Evolutionary conservation across 2,888 invertebrate species (phyloP), one percentile per base, ranked within the genome.

Genomic region (Globia sparganii): DNA sequence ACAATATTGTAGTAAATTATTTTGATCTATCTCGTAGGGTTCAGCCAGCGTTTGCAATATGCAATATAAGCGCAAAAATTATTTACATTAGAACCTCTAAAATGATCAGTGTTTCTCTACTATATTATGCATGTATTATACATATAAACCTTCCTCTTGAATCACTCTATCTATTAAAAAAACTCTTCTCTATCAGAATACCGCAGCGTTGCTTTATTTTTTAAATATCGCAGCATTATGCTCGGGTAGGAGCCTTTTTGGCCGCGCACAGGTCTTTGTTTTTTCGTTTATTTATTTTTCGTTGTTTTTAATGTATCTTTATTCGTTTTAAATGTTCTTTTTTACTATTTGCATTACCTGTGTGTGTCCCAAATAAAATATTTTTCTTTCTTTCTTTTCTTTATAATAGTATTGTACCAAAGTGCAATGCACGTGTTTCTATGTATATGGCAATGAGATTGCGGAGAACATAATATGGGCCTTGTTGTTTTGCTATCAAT

Each of bases 401-500:
- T 31, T 49, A 49, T 8, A 25, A 31, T 31, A 31, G 15, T 9
- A 67, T 31, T 67, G 25, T 67, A 31, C 34, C 25, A 67, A 31
- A 25, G 25, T 49, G 15, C 31, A 25, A 1, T 25, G 9, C 9
- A 25, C 13, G 28, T 46, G 3, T 28, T 56, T 15, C n/a, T 3
- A 46, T 46, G 25, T 11, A 6, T 34, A 49, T n/a, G 49, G 4
- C 6, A 68, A n/a, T 53, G 18, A 53, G 46, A 43, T 43, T 43
- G 28, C 5, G 43, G 9, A 40, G 4, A 25, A 21, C 25, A 46
- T n/a, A 31, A 11, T n/a, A 43, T 34, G 34, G n/a, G 34, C 18
- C 3, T 68, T 40, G 6, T 56, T 43, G 53, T 72, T 31, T 65
- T 49, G 31, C n/a, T n/a, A 46, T 61, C 58, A 72, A 58, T 58